Conservation (phyloP, 2,113 vertebrate species). For the Sturnus vulgaris region DNA sequence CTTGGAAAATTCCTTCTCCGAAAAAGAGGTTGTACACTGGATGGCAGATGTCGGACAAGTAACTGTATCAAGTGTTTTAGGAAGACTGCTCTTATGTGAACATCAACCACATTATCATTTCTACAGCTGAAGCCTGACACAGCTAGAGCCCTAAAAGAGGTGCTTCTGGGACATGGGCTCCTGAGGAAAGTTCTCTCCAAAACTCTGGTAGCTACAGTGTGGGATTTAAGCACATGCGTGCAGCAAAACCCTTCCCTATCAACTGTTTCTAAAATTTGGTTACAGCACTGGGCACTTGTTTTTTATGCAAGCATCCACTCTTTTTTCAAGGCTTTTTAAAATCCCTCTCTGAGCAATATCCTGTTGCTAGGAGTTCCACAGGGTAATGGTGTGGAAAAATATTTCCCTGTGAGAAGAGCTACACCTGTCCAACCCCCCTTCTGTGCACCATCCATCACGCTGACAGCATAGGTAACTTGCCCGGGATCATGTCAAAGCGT, state of each 20-base stretch:
- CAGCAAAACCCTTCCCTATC: background rate
- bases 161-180: background rate
- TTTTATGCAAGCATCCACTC: background rate
- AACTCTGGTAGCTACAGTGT: background rate
- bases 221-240: background rate
- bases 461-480: constrained; percentile 58
- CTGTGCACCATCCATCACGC: constrained; percentile 29
- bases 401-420: constrained; percentile 51
- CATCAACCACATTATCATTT: background rate
- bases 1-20: background rate
- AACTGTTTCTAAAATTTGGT: background rate
- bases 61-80: background rate
- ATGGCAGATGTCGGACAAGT: background rate
- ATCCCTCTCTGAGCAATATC: constrained; percentile 21
- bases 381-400: constrained; percentile 63
- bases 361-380: constrained; percentile 49
- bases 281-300: background rate
- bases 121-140: background rate
- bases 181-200: background rate
- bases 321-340: background rate
- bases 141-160: background rate
- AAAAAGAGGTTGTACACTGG: background rate
- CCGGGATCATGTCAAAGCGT: constrained; percentile 43
- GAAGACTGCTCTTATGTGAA: background rate
- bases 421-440: constrained; percentile 52